phyloP scores from a whole-genome alignment of 2,797 vertebrate genomes.

The Centroberyx gerrardi region DNA sequence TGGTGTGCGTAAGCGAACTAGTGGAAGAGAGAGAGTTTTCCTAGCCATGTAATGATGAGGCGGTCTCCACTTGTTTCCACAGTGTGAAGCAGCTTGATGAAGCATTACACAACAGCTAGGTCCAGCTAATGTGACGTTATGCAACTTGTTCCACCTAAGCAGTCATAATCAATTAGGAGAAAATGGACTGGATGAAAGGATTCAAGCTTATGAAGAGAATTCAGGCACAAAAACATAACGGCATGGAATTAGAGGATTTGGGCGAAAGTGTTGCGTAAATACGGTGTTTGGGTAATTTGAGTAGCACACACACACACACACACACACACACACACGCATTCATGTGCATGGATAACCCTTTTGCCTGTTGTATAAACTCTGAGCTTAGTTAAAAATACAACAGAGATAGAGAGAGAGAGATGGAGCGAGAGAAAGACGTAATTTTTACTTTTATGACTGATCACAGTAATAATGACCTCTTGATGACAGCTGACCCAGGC shows the following conservation, averaged over 20 bases:
- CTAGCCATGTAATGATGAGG: too few relatives aligned
- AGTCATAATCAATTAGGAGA: slow-evolving; percentile 16
- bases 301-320: slow-evolving; percentile 1
- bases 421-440: slow-evolving; percentile 13
- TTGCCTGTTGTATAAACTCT: slow-evolving; percentile 12
- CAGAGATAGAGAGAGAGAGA: background rate
- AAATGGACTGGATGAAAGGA: slow-evolving; percentile 6
- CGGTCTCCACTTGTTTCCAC: too few relatives aligned
- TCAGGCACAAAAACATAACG: slow-evolving; percentile 18
- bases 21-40: background rate
- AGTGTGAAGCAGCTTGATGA: too few relatives aligned
- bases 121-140: background rate
- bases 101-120: too few relatives aligned
- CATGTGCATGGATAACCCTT: background rate
- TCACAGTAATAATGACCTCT: background rate
- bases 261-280: slow-evolving; percentile 26
- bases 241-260: slow-evolving; percentile 24
- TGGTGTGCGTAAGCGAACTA: background rate
- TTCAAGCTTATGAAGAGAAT: background rate
- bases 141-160: background rate
- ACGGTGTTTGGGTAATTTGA: slow-evolving; percentile 40
- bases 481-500: slow-evolving; percentile 6
- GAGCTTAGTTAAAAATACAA: slow-evolving; percentile 18
- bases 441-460: background rate
- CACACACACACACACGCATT: too few relatives aligned